Conservation (phyloP, 2,888 invertebrate species). For the Coremacera marginata region DNA sequence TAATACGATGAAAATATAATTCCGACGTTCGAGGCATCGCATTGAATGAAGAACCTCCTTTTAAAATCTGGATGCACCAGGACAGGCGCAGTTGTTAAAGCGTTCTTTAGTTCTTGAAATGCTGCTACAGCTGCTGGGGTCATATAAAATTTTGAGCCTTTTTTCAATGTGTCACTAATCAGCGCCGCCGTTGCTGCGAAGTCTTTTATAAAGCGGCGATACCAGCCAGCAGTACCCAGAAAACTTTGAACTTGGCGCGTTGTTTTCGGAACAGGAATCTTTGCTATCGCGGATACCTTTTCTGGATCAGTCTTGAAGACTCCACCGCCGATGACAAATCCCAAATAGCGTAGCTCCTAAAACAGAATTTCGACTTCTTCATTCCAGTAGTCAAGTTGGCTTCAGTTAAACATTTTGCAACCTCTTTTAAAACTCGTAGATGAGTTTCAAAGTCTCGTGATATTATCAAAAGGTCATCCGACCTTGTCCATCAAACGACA, state of each 20-base stretch:
- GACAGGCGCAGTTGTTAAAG: too few species aligned
- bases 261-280: too few species aligned
- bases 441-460: constrained; percentile 2
- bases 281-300: neutral
- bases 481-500: too few species aligned
- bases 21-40: neutral
- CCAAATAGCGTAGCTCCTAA: too few species aligned
- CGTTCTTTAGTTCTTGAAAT: too few species aligned
- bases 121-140: neutral
- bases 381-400: constrained; percentile 2
- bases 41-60: neutral
- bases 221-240: constrained; percentile 12
- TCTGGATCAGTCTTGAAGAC: neutral
- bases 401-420: neutral
- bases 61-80: neutral
- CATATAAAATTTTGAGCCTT: constrained; percentile 5
- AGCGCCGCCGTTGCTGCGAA: neutral
- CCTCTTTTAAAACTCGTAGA: neutral
- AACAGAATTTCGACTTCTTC: neutral
- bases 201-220: constrained; percentile 7
- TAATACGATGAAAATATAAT: too few species aligned
- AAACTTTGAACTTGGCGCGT: neutral
- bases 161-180: neutral
- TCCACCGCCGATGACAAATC: neutral
- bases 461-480: too few species aligned